Percentiles rank a stretch among this genome's conserved stretches.
These are phyloP conservation scores for Parelbella ahira DNA, from an alignment of 2,888 invertebrate species.

Conservation along the genomic window DNA sequence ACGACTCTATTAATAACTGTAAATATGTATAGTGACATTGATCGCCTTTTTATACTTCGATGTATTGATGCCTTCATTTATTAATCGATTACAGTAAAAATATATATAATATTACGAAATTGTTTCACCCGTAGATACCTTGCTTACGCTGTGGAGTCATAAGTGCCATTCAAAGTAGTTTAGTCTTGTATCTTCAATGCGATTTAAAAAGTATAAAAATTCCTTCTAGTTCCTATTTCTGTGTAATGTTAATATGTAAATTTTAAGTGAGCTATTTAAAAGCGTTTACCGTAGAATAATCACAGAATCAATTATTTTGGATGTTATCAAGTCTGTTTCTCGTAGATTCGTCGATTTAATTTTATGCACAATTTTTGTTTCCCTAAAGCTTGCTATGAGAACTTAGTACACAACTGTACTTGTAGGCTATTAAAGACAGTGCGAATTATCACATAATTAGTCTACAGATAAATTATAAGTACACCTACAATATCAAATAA, in stretches of 20 bases:
- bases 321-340: background rate
- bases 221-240: conserved; percentile 49
- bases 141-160: conserved; percentile 12
- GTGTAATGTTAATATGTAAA: conserved; percentile 14
- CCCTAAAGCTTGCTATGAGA: too few relatives aligned
- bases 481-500: too few relatives aligned
- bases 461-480: too few relatives aligned
- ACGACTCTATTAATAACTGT: conserved; percentile 34
- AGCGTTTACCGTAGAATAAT: conserved; percentile 7
- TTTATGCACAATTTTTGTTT: background rate
- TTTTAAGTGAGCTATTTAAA: conserved; percentile 5
- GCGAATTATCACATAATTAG: too few relatives aligned
- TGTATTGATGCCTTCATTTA: conserved; percentile 28
- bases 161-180: conserved; percentile 16
- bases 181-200: conserved; percentile 11
- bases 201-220: conserved; percentile 23
- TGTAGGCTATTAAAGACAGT: too few relatives aligned
- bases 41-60: conserved; percentile 52
- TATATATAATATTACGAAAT: background rate
- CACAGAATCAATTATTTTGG: background rate
- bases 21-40: conserved; percentile 44
- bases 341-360: background rate
- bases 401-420: too few relatives aligned
- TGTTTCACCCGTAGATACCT: conserved; percentile 17
- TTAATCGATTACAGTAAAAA: too few relatives aligned